phyloP scores from a whole-genome alignment of 2,113 vertebrate genomes.

The chimpanzee (Pan troglodytes) region NHGRI_mPanTro3-v2.1_pri NC_072410.2:113587001-113587500 shows the following conservation, averaged over 20 bases:
- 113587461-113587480: neutral
- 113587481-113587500: neutral
- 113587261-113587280: neutral
- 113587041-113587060: neutral
- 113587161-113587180: neutral
- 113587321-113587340: neutral
- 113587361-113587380: neutral
- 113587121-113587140: accelerated
- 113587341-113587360: neutral
- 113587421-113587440: neutral
- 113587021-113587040: accelerated
- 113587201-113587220: neutral
- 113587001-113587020: accelerated
- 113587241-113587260: neutral
- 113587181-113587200: neutral
- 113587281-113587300: too few species aligned
- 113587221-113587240: neutral
- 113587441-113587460: neutral
- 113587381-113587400: neutral
- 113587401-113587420: neutral
- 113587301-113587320: neutral
- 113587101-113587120: neutral
- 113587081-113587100: too few species aligned
- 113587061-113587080: neutral
- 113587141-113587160: neutral